Conservation (phyloP, 1,140 invertebrate genomes). For the Tetraneura akinire region DNA sequence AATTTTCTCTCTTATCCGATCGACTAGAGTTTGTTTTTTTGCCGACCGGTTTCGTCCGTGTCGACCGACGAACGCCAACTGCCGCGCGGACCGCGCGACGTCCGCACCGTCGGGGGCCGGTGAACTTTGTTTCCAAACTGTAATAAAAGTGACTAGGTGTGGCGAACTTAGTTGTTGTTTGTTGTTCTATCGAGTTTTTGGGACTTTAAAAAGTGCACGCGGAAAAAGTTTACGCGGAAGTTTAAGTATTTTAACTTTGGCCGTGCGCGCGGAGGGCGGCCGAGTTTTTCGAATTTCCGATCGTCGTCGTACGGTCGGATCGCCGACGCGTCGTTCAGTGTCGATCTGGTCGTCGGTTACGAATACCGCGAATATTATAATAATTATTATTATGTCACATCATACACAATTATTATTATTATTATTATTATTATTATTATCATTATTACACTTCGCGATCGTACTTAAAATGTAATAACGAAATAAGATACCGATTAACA, state of each 20-base stretch:
- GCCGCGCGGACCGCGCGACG: background rate
- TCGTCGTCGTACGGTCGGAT: background rate
- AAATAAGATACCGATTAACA: too few species aligned
- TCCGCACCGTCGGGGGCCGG: constrained; percentile 9
- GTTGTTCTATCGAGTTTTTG: constrained; percentile 48
- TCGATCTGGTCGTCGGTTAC: constrained; percentile 26
- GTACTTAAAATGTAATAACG: too few species aligned
- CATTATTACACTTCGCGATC: too few species aligned
- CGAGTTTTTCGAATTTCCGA: constrained; percentile 22
- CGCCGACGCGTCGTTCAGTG: constrained; percentile 20
- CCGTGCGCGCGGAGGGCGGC: background rate
- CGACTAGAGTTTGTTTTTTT: too few species aligned
- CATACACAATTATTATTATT: too few species aligned
- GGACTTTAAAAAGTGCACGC: constrained; percentile 47
- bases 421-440: too few species aligned
- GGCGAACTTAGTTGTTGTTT: constrained; percentile 50
- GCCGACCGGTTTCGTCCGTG: background rate
- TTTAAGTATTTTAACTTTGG: constrained; percentile 39
- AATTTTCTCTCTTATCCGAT: too few species aligned
- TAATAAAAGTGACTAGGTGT: constrained; percentile 50
- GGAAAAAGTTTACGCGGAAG: constrained; percentile 33
- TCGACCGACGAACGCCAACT: background rate
- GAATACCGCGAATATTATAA: background rate
- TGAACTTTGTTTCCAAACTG: constrained; percentile 50
- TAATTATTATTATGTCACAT: too few species aligned